Conservation (phyloP, 2,797 vertebrate species). For the Parauchenoglanis punctatus region DNA sequence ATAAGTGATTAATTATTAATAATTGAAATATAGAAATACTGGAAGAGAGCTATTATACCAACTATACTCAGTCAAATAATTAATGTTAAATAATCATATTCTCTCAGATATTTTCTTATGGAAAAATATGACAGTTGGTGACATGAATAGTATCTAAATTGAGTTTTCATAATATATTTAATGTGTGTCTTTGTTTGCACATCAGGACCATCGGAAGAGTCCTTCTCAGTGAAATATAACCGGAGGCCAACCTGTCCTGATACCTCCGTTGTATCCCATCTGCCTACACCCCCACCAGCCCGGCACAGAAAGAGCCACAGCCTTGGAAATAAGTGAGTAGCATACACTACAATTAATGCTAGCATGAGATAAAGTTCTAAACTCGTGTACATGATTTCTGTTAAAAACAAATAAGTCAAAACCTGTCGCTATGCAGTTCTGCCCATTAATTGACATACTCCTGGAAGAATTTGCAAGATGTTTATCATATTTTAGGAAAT, state of each 20-base stretch:
- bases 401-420: neutral
- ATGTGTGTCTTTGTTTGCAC: conserved; percentile 11
- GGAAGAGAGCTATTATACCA: neutral
- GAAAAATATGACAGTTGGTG: neutral
- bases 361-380: neutral
- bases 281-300: conserved; percentile 87
- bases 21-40: neutral
- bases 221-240: conserved; percentile 80
- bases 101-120: neutral
- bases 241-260: conserved; percentile 93
- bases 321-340: conserved; percentile 92
- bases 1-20: neutral
- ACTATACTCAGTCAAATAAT: neutral
- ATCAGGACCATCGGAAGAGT: conserved; percentile 84
- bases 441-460: neutral
- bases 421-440: neutral
- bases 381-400: neutral
- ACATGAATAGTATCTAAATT: neutral
- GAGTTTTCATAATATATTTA: neutral
- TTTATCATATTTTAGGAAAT: neutral
- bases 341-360: neutral
- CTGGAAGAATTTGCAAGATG: neutral
- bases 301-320: conserved; percentile 97
- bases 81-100: neutral
- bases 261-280: conserved; percentile 83